These are phyloP conservation scores for Glaucidium brasilianum DNA, from an alignment of 2,113 vertebrate species.

Conservation along the genomic window DNA sequence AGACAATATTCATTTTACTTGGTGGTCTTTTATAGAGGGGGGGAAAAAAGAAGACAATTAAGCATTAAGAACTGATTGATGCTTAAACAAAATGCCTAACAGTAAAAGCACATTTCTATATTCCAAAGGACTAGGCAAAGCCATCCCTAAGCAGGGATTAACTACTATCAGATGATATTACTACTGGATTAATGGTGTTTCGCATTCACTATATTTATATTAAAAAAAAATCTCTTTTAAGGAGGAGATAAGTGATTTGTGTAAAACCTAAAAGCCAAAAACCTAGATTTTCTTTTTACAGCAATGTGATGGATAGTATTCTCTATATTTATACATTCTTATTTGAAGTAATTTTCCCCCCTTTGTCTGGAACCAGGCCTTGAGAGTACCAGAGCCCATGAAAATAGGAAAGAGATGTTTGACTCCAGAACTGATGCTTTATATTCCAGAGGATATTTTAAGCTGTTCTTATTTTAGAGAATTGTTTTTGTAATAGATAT, in stretches of 20 bases:
- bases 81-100: slow-evolving; percentile 70
- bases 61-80: slow-evolving; percentile 68
- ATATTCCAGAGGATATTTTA: slow-evolving; percentile 52
- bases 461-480: slow-evolving; percentile 62
- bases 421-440: not conserved
- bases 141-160: slow-evolving; percentile 79
- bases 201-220: slow-evolving; percentile 68
- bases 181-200: slow-evolving; percentile 75
- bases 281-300: slow-evolving; percentile 13
- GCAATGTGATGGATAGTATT: not conserved
- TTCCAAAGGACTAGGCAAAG: slow-evolving; percentile 67
- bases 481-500: slow-evolving; percentile 72
- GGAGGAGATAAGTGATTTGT: slow-evolving; percentile 69
- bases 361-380: not conserved
- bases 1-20: slow-evolving; percentile 59
- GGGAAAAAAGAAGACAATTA: slow-evolving; percentile 54
- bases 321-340: slow-evolving; percentile 41
- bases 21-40: slow-evolving; percentile 23
- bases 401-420: not conserved
- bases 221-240: slow-evolving; percentile 42
- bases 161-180: slow-evolving; percentile 80
- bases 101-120: slow-evolving; percentile 70
- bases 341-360: slow-evolving; percentile 26
- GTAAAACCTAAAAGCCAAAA: slow-evolving; percentile 52
- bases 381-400: not conserved